Conservation (phyloP, 1,140 invertebrate genomes). For the Danaus plexippus region DNA sequence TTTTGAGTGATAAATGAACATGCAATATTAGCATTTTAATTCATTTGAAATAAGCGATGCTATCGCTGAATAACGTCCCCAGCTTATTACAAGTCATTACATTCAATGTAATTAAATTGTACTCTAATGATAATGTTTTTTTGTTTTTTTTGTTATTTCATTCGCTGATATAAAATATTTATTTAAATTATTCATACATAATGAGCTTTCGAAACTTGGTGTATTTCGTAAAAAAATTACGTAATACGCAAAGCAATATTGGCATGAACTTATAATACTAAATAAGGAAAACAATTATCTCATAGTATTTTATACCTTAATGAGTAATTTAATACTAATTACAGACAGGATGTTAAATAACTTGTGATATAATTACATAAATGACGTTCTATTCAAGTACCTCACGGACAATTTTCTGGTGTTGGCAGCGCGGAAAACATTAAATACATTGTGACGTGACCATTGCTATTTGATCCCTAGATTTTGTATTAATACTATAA, state of each 20-base stretch:
- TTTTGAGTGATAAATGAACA: slow-evolving; percentile 34
- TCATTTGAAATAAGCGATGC: slow-evolving; percentile 41
- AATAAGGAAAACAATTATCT: slow-evolving; percentile 7
- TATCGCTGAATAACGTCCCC: slow-evolving; percentile 33
- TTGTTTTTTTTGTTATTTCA: background rate
- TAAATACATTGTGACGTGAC: slow-evolving; percentile 11
- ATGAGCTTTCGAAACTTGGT: no score
- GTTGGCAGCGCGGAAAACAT: slow-evolving; percentile 47
- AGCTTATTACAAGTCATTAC: slow-evolving; percentile 34
- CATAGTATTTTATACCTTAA: slow-evolving; percentile 50
- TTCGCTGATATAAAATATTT: background rate
- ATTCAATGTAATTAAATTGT: slow-evolving; percentile 18
- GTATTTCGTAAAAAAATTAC: no score
- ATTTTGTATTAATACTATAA: no score
- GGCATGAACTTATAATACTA: no score
- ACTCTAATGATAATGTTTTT: slow-evolving; percentile 13
- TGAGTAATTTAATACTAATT: slow-evolving; percentile 64
- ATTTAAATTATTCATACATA: no score
- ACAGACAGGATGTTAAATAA: slow-evolving; percentile 49
- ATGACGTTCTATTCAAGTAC: slow-evolving; percentile 32
- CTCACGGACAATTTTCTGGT: slow-evolving; percentile 55
- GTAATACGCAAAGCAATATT: no score
- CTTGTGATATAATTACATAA: slow-evolving; percentile 57
- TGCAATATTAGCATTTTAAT: slow-evolving; percentile 50
- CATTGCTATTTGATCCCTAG: no score